Evolutionary conservation across 2,113 vertebrate species (phyloP).

Genomic region (Eidolon helvum): DNA sequence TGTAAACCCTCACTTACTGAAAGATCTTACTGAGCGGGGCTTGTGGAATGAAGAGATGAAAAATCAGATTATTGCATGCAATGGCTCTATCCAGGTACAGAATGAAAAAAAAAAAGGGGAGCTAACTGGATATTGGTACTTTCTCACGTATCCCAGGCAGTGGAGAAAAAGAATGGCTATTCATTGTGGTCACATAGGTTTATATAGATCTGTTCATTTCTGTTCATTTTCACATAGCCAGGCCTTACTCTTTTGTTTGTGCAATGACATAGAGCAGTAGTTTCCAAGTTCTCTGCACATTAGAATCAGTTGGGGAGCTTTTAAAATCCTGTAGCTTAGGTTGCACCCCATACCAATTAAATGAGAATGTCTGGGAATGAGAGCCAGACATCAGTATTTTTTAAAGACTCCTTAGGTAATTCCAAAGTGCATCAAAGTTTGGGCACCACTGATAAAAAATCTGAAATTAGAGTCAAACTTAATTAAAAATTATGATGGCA

Average conservation of each 20-base stretch:
- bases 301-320: not conserved
- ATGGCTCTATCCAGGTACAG: conserved; percentile 95
- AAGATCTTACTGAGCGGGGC: conserved; percentile 94
- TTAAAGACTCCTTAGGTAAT: not conserved
- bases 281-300: not conserved
- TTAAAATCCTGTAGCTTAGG: conserved; percentile 35
- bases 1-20: conserved; percentile 97
- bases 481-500: conserved; percentile 30
- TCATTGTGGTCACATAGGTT: not conserved
- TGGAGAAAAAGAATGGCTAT: not conserved
- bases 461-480: conserved; percentile 50
- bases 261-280: not conserved
- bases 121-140: not conserved
- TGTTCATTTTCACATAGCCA: not conserved
- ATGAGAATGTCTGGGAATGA: not conserved
- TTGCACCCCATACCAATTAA: not conserved
- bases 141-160: not conserved
- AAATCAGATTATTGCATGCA: conserved; percentile 95
- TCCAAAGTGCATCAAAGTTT: conserved; percentile 11
- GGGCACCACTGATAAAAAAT: not conserved
- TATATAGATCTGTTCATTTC: not conserved
- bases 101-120: not conserved
- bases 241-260: conserved; percentile 13
- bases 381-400: not conserved
- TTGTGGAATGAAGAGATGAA: conserved; percentile 98